Evolutionary conservation across 2,888 invertebrate genomes (phyloP), one percentile per base, ranked within the genome.

Genomic region (Epicampocera succincta): DNA sequence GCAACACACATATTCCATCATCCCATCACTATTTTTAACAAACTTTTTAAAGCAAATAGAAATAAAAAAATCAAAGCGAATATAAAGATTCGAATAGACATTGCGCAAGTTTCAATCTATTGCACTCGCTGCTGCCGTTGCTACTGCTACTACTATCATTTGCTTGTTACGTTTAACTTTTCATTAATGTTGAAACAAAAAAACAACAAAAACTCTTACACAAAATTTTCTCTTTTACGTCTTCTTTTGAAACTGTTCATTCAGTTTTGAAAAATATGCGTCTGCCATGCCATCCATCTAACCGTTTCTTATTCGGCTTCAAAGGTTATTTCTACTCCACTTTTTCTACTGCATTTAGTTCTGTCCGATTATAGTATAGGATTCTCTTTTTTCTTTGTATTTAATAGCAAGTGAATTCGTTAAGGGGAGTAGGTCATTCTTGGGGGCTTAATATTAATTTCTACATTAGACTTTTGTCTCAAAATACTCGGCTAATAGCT

Each of bases 81-180:
- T 65, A 65, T 25, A 42, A 63, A 63, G 50, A 56, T 50, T 42
- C 44, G 71, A 68, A 72, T 72, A 80, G 66, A 71, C 78, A 82
- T 82, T 82, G 82, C 82, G 82, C 82, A 82, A 82, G 82, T 82
- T 82, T 82, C 74, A 82, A 82, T 60, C 69, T 82, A 74, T 74
- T 77, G 74, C 78, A 78, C 72, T 78, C 66, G 63, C 65, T 50
- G 44, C 58, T 76, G 63, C 29, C 29, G 40, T 21, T 44, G 50
- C 60, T 76, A 38, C 33, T 52, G 65, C 3, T 15, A 52, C 15
- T 52, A 40, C 29, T 60, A 33, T 21, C 13, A 58, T 77, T 77
- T 25, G 25, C 5, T 2, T 71, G 63, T 52, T 78, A 78, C 71
- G 72, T 78, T 58, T 58, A 78, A 52, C 44, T 61, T 76, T 9